Percentiles rank a stretch among this genome's conserved stretches.
Conservation (phyloP, 2,113 vertebrate genomes). For the Candoia aspera region DNA sequence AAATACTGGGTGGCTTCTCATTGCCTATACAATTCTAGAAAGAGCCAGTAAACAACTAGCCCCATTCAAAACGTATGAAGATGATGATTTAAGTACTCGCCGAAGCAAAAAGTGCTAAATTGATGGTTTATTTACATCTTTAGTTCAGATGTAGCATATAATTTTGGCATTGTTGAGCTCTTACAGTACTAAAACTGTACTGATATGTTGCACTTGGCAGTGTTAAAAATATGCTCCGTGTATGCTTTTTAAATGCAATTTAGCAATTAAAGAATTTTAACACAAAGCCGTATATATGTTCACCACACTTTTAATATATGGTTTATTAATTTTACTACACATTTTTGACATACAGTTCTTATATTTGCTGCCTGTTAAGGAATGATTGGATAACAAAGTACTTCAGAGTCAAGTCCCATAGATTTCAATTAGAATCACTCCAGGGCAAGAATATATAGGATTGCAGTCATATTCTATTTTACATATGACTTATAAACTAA, state of each 20-base stretch:
- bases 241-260: background rate
- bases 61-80: slow-evolving; percentile 33
- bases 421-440: background rate
- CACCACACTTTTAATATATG: background rate
- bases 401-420: slow-evolving; percentile 13
- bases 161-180: slow-evolving; percentile 32
- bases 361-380: slow-evolving; percentile 15
- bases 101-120: slow-evolving; percentile 44
- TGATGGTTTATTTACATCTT: slow-evolving; percentile 35
- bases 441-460: background rate
- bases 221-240: background rate
- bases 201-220: background rate
- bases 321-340: slow-evolving; percentile 16
- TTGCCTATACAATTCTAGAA: slow-evolving; percentile 3
- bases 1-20: slow-evolving; percentile 43
- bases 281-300: background rate
- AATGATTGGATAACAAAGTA: background rate
- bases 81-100: slow-evolving; percentile 38
- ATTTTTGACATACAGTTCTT: slow-evolving; percentile 14
- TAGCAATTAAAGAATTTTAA: background rate
- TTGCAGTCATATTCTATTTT: background rate
- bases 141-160: slow-evolving; percentile 37
- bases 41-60: slow-evolving; percentile 44
- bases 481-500: slow-evolving; percentile 23
- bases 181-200: slow-evolving; percentile 26